A percentile compares a stretch with the other conserved stretches of the same genome.
Evolutionary conservation across 2,797 vertebrate species (phyloP).

Genomic region (Carapus acus): DNA sequence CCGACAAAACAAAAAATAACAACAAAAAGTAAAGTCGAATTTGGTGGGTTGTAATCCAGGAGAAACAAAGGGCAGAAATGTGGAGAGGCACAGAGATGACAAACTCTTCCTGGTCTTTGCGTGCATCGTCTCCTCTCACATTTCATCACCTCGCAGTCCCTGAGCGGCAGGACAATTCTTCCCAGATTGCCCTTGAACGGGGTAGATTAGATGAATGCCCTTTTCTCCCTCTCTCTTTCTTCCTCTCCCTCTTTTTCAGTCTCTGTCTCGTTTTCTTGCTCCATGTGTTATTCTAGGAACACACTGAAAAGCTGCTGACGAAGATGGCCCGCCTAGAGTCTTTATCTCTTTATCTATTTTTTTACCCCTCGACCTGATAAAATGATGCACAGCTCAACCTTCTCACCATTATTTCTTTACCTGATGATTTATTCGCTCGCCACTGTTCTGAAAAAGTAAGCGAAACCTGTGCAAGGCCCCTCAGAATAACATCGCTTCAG

Average conservation of each 20-base stretch:
- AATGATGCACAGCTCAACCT: too few relatives aligned
- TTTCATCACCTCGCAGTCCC: slow-evolving; percentile 27
- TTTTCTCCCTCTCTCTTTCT: slow-evolving; percentile 40
- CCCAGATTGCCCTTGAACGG: slow-evolving; percentile 34
- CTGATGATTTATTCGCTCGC: too few relatives aligned
- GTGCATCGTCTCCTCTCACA: slow-evolving; percentile 39
- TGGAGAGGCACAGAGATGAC: slow-evolving; percentile 33
- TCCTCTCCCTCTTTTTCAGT: slow-evolving; percentile 32
- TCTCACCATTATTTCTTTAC: too few relatives aligned
- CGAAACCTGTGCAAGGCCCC: not conserved
- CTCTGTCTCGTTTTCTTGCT: slow-evolving; percentile 31
- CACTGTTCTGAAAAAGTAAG: not conserved
- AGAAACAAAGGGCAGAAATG: slow-evolving; percentile 14
- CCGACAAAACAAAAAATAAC: too few relatives aligned
- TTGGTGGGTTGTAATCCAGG: too few relatives aligned
- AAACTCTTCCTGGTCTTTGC: slow-evolving; percentile 29
- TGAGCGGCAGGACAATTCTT: slow-evolving; percentile 28
- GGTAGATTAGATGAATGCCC: slow-evolving; percentile 39
- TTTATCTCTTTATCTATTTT: too few relatives aligned
- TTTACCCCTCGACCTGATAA: too few relatives aligned
- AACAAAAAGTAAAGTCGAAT: too few relatives aligned
- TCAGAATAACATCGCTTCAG: too few relatives aligned
- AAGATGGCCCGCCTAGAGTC: too few relatives aligned
- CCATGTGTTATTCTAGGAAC: slow-evolving; percentile 50
- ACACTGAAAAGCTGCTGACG: slow-evolving; percentile 28